Percentiles rank a stretch among this genome's conserved stretches.
Evolutionary conservation across 2,888 invertebrate genomes (phyloP).

Genomic region (Tetanocera ferruginea): DNA sequence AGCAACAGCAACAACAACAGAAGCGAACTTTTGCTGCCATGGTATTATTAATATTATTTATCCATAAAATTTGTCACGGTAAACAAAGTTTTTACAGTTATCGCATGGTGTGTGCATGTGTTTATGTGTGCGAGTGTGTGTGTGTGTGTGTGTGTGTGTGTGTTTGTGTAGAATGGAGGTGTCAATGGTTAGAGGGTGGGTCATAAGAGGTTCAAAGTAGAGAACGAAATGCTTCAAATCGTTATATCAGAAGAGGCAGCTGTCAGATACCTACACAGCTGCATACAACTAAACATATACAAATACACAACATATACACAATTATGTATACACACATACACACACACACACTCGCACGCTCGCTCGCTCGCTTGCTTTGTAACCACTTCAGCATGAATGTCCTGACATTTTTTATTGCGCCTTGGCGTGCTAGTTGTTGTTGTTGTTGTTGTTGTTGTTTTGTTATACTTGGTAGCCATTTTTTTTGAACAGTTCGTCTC

Average conservation of each 20-base stretch:
- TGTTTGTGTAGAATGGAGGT: too few species aligned
- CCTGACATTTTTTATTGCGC: neutral
- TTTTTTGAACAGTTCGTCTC: slow-evolving; percentile 28
- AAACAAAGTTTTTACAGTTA: slow-evolving; percentile 41
- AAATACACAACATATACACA: neutral
- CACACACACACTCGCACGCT: neutral
- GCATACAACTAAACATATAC: neutral
- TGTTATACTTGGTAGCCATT: slow-evolving; percentile 36
- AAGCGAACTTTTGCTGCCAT: neutral
- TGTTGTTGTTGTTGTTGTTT: slow-evolving; percentile 3
- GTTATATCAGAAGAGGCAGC: slow-evolving; percentile 5
- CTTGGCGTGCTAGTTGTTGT: slow-evolving; percentile 3
- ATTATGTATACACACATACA: neutral
- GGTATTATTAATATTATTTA: slow-evolving; percentile 25
- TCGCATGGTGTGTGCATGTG: neutral
- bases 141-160: too few species aligned
- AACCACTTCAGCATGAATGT: slow-evolving; percentile 16
- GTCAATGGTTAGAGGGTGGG: too few species aligned
- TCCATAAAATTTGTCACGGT: slow-evolving; percentile 34
- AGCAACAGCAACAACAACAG: neutral
- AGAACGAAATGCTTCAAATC: slow-evolving; percentile 5
- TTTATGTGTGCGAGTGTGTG: too few species aligned
- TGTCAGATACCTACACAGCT: slow-evolving; percentile 7
- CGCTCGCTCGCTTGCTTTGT: slow-evolving; percentile 17
- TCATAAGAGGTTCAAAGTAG: too few species aligned